A percentile compares a stretch with the other conserved stretches of the same genome.
These are phyloP conservation scores for Hesperophylax magnus DNA, from an alignment of 1,140 invertebrate species.

Conservation along the genomic window DNA sequence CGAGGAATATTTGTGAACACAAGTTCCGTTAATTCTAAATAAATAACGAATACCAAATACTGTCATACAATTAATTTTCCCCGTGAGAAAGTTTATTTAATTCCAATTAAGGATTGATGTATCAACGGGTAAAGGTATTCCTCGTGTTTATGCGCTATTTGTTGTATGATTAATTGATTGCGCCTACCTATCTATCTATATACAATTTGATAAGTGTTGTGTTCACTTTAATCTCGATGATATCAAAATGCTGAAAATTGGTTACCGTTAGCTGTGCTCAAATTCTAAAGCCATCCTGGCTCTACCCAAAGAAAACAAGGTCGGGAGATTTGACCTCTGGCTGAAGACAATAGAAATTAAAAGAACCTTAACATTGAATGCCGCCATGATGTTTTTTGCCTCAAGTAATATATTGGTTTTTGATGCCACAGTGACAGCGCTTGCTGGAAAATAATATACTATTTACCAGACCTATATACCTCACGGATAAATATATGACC, in stretches of 20 bases:
- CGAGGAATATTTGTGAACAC: too few relatives aligned
- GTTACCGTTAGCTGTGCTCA: slow-evolving; percentile 23
- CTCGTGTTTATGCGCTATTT: too few relatives aligned
- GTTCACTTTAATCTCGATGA: not conserved
- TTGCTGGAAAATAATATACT: not conserved
- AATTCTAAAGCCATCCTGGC: slow-evolving; percentile 21
- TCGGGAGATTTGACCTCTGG: slow-evolving; percentile 24
- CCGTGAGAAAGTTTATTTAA: too few relatives aligned
- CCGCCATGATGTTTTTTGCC: slow-evolving; percentile 23
- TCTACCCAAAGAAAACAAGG: slow-evolving; percentile 30
- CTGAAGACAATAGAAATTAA: slow-evolving; percentile 38
- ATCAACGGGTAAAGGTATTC: too few relatives aligned
- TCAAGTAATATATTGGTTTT: slow-evolving; percentile 28
- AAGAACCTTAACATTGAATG: slow-evolving; percentile 29
- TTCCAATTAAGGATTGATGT: too few relatives aligned
- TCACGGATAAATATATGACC: not conserved
- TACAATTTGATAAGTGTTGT: slow-evolving; percentile 1
- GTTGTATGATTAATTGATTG: not conserved
- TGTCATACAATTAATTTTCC: too few relatives aligned
- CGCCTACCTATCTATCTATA: not conserved
- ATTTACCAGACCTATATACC: not conserved
- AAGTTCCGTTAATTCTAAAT: too few relatives aligned
- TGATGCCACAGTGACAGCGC: slow-evolving; percentile 27
- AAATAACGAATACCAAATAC: too few relatives aligned
- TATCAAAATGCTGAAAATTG: slow-evolving; percentile 28